phyloP scores from a whole-genome alignment of 2,888 invertebrate genomes.

The Folsomia candida region DNA sequence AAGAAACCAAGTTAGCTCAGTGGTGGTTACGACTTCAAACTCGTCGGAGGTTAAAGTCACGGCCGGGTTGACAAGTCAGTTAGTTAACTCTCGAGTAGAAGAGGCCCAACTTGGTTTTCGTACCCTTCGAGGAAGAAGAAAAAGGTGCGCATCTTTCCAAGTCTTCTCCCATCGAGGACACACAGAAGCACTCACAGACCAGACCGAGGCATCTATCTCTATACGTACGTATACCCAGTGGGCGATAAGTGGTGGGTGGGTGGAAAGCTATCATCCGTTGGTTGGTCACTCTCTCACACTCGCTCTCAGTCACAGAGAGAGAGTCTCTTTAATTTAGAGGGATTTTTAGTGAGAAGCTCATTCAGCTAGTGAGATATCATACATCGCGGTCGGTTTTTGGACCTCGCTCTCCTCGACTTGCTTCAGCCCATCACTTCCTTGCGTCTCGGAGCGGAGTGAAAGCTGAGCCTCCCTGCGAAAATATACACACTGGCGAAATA shows the following conservation, averaged over 20 bases:
- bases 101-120: neutral
- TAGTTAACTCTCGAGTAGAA: neutral
- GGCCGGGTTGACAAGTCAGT: neutral
- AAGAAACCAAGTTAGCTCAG: neutral
- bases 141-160: neutral
- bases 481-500: neutral
- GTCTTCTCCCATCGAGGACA: neutral
- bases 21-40: neutral
- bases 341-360: conserved; percentile 21
- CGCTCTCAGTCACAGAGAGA: conserved; percentile 8
- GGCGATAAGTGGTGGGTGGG: neutral
- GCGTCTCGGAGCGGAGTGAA: neutral
- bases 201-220: neutral
- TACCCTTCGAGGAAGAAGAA: neutral
- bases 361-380: conserved; percentile 14
- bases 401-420: neutral
- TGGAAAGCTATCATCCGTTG: neutral
- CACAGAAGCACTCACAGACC: neutral
- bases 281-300: conserved; percentile 18
- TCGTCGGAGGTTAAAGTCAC: neutral
- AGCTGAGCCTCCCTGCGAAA: neutral
- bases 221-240: neutral
- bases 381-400: conserved; percentile 7
- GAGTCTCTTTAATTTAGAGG: conserved; percentile 21
- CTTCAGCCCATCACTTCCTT: neutral